Evolutionary conservation across 1,140 invertebrate species (phyloP).

Genomic region (Scaptomyza pallida): DNA sequence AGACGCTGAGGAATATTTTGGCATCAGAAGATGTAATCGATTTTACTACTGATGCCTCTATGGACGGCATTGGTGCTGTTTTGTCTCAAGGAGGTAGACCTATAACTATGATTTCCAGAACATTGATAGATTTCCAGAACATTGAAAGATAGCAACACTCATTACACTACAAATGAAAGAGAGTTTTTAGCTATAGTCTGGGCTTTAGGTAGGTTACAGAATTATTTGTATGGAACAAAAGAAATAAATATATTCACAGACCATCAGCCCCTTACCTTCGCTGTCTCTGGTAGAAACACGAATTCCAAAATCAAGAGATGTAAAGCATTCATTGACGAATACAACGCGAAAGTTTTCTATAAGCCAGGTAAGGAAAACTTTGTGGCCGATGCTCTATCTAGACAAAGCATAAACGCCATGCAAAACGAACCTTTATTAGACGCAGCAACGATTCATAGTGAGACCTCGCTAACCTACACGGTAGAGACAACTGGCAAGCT

Average conservation of each 20-base stretch:
- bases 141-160: too few species aligned
- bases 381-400: too few species aligned
- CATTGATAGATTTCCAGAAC: not conserved
- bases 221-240: not conserved
- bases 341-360: not conserved
- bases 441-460: too few species aligned
- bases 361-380: not conserved
- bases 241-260: too few species aligned
- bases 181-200: not conserved
- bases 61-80: slow-evolving; percentile 31
- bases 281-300: slow-evolving; percentile 15
- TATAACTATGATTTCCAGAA: not conserved
- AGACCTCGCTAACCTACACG: too few species aligned
- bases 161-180: not conserved
- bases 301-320: slow-evolving; percentile 25
- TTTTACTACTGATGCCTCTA: not conserved
- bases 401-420: too few species aligned
- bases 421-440: too few species aligned
- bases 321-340: slow-evolving; percentile 13
- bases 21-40: not conserved
- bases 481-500: too few species aligned
- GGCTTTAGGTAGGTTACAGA: slow-evolving; percentile 1
- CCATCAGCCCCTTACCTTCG: slow-evolving; percentile 12
- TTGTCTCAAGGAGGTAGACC: too few species aligned
- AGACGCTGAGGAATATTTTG: too few species aligned